These are phyloP conservation scores for Dreissena rostriformis DNA, from an alignment of 1,140 invertebrate species.

Conservation along the genomic window DNA sequence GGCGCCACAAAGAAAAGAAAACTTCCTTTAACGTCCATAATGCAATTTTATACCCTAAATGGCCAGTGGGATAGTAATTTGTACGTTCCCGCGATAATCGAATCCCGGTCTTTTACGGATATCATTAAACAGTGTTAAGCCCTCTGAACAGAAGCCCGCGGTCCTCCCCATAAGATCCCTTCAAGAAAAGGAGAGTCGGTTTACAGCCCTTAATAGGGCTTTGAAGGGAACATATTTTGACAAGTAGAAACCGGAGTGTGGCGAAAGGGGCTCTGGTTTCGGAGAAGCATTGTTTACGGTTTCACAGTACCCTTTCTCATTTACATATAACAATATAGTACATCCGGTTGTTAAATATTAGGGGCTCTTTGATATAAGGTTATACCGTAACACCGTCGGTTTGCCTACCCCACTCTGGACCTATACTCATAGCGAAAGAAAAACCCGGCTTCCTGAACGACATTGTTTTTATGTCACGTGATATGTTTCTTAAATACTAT, in stretches of 20 bases:
- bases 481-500: slow-evolving; percentile 1
- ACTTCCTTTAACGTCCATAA: no score
- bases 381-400: not conserved
- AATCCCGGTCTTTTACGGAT: not conserved
- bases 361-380: slow-evolving; percentile 26
- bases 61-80: slow-evolving; percentile 34
- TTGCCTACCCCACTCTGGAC: not conserved
- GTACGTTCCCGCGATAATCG: slow-evolving; percentile 6
- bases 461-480: slow-evolving; percentile 48
- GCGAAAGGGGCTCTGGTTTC: slow-evolving; percentile 45
- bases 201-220: slow-evolving; percentile 35
- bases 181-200: slow-evolving; percentile 37
- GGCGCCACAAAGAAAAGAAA: no score
- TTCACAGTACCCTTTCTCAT: slow-evolving; percentile 48
- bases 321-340: slow-evolving; percentile 54
- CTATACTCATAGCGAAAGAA: not conserved
- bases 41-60: slow-evolving; percentile 38
- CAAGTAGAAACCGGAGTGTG: slow-evolving; percentile 40
- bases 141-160: slow-evolving; percentile 21
- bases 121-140: slow-evolving; percentile 51
- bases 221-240: slow-evolving; percentile 49
- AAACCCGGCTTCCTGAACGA: slow-evolving; percentile 25
- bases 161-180: slow-evolving; percentile 35
- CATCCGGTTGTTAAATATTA: slow-evolving; percentile 51
- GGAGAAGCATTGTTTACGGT: slow-evolving; percentile 25